These are phyloP conservation scores for Ommatoiulus sabulosus DNA, from an alignment of 2,888 invertebrate species.

Conservation along the genomic window DNA sequence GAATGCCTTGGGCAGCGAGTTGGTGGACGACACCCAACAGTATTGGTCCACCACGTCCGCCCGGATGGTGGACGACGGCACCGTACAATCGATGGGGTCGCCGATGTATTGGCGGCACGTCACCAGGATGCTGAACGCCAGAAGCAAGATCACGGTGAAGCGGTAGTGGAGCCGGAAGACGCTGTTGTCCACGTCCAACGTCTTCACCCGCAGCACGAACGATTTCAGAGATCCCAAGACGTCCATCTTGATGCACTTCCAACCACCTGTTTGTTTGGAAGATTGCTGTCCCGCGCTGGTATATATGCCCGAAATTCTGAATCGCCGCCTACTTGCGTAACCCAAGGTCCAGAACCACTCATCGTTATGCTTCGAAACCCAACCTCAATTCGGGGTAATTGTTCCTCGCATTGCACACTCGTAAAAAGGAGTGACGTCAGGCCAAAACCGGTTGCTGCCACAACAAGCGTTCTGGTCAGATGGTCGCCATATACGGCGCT, in stretches of 20 bases:
- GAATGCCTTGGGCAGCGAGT: conserved; percentile 61
- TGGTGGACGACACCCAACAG: conserved; percentile 61
- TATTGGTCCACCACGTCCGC: conserved; percentile 55
- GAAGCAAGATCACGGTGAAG: conserved; percentile 49
- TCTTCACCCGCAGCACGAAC: conserved; percentile 1
- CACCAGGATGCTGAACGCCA: conserved; percentile 57
- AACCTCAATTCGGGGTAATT: background rate
- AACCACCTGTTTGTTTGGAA: no score
- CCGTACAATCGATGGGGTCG: conserved; percentile 56
- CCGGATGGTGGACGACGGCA: conserved; percentile 29
- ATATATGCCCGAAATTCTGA: background rate
- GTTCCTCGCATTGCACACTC: background rate
- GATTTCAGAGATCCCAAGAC: conserved; percentile 55
- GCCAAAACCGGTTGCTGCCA: background rate
- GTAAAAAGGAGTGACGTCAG: background rate
- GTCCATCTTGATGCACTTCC: background rate
- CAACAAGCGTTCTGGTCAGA: background rate
- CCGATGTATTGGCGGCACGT: conserved; percentile 54
- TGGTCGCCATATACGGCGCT: background rate
- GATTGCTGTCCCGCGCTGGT: background rate
- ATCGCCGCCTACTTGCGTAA: background rate
- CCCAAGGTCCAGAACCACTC: background rate
- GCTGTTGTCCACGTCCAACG: conserved; percentile 52
- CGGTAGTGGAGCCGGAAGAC: conserved; percentile 54
- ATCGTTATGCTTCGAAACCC: background rate